Evolutionary conservation across 2,888 invertebrate species (phyloP).

Genomic region (Polydrusus pterygomalis): DNA sequence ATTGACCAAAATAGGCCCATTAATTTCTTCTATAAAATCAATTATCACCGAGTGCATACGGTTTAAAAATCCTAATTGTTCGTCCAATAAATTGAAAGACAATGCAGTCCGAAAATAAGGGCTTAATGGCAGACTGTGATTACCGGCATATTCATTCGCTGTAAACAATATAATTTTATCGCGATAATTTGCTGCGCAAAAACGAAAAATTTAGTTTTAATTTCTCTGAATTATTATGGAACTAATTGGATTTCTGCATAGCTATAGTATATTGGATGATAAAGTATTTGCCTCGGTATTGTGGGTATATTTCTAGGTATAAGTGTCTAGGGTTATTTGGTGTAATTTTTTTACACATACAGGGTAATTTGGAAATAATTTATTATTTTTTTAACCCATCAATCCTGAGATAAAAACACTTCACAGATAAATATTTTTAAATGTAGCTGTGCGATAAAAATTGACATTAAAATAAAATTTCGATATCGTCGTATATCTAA

Average conservation of each 20-base stretch:
- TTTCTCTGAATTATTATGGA: constrained; percentile 19
- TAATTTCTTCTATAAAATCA: neutral
- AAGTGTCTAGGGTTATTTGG: too few relatives aligned
- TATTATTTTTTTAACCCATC: too few relatives aligned
- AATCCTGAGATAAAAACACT: too few relatives aligned
- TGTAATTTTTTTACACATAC: too few relatives aligned
- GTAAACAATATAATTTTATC: constrained; percentile 35
- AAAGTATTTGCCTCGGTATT: neutral
- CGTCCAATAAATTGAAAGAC: constrained; percentile 1
- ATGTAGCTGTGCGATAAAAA: too few relatives aligned
- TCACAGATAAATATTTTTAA: too few relatives aligned
- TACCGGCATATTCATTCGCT: constrained; percentile 25
- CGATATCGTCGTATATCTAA: too few relatives aligned
- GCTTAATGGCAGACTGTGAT: constrained; percentile 11
- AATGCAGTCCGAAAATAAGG: constrained; percentile 6
- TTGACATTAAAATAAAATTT: too few relatives aligned
- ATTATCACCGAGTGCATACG: neutral
- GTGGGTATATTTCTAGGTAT: neutral
- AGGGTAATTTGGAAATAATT: too few relatives aligned
- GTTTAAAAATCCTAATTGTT: constrained; percentile 2
- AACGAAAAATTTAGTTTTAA: constrained; percentile 14
- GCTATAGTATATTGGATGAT: neutral
- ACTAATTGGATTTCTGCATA: constrained; percentile 35
- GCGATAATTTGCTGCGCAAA: constrained; percentile 12
- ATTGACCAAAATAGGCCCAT: too few relatives aligned